Evolutionary conservation across 2,888 invertebrate species (phyloP).

Genomic region (Ophraella communa): DNA sequence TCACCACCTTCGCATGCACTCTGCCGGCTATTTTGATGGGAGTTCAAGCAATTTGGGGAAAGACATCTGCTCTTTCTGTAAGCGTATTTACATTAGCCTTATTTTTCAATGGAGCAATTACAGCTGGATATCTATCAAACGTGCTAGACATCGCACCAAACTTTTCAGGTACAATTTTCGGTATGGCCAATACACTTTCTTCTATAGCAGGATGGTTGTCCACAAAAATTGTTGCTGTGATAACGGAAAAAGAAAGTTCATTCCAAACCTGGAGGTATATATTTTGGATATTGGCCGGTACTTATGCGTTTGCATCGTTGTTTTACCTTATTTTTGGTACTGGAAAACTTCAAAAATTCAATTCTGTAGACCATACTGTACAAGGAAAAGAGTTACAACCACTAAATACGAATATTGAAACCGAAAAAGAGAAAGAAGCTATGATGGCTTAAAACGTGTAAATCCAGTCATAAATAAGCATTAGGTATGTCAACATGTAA

Average conservation of each 20-base stretch:
- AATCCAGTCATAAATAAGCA: too few species aligned
- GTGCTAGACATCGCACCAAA: constrained; percentile 88
- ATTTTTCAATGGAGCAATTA: constrained; percentile 85
- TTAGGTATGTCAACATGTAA: too few species aligned
- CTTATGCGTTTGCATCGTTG: constrained; percentile 72
- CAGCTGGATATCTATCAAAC: constrained; percentile 85
- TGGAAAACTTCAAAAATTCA: constrained; percentile 70
- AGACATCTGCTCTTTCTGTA: constrained; percentile 74
- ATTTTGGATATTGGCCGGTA: constrained; percentile 78
- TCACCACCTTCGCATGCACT: constrained; percentile 70
- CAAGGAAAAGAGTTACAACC: constrained; percentile 55
- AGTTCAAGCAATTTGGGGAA: constrained; percentile 74
- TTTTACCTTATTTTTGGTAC: constrained; percentile 70
- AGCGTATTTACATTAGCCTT: constrained; percentile 79
- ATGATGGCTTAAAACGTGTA: constrained; percentile 29
- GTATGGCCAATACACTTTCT: constrained; percentile 85
- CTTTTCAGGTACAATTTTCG: constrained; percentile 88
- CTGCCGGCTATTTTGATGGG: constrained; percentile 77
- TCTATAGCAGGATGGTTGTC: constrained; percentile 84
- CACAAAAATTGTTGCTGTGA: constrained; percentile 78
- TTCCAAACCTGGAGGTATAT: constrained; percentile 81
- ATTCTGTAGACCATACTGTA: constrained; percentile 48
- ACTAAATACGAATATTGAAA: constrained; percentile 46
- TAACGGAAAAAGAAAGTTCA: constrained; percentile 76
- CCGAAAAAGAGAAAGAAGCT: constrained; percentile 48